Percentiles rank a stretch among this genome's conserved stretches.
Evolutionary conservation across 2,113 vertebrate genomes (phyloP).

Genomic region (Sterrhoptilus dennistouni): DNA sequence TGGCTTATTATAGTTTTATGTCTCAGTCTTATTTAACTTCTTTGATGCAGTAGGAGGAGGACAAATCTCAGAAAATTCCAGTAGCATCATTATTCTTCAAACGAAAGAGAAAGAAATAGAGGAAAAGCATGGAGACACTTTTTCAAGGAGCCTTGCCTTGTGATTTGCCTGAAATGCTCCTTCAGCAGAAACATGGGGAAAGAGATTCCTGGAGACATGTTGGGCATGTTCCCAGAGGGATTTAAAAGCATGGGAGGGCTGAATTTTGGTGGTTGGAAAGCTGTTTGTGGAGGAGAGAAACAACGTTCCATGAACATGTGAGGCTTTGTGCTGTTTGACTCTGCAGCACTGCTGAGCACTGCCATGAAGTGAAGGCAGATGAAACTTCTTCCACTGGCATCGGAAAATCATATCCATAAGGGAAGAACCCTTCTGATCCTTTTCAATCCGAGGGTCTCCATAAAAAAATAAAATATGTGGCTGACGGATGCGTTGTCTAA

Average conservation of each 20-base stretch:
- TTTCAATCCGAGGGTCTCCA: neutral
- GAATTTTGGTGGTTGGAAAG: neutral
- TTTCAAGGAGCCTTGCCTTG: neutral
- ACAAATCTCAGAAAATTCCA: neutral
- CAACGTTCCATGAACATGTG: accelerated
- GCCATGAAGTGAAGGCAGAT: neutral
- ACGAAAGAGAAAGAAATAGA: neutral
- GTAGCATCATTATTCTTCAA: neutral
- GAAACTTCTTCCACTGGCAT: neutral
- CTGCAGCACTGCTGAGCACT: neutral
- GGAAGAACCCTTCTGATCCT: neutral
- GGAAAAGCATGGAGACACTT: neutral
- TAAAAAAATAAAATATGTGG: neutral
- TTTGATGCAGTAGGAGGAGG: neutral
- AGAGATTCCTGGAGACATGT: neutral
- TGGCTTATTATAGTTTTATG: neutral
- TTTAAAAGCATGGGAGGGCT: neutral
- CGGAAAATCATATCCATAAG: neutral
- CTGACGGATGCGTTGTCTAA: neutral
- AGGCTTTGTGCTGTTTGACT: neutral
- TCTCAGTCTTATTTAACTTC: neutral
- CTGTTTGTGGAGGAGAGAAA: neutral
- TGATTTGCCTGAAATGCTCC: neutral
- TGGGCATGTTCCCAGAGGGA: neutral
- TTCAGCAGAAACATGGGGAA: neutral